Evolutionary conservation across 2,797 vertebrate genomes (phyloP), one percentile per base, ranked within the genome.

Genomic region (Streptopelia turtur): DNA sequence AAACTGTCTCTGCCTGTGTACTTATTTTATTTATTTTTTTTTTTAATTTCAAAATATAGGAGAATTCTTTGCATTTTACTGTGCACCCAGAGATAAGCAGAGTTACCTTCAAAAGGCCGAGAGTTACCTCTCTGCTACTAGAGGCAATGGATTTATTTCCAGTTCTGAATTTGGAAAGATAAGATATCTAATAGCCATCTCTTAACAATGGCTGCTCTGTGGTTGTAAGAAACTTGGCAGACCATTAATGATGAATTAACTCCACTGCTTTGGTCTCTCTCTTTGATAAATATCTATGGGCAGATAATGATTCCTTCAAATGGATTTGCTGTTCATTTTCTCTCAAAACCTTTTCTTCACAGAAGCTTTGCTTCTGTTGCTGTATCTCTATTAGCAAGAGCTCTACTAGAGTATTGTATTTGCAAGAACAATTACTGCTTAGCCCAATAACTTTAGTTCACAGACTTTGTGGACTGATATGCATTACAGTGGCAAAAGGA

Each of bases 181-280:
- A 93, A 39, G 22, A 22, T 90, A 39, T 27, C 45, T 53, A 77
- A 77, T 50, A 91, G 50, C 39, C 5, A 11, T 77, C 41, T 72
- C 27, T 81, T 63, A 77, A 69, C 57, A 82, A 74, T 56, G n/a
- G 41, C 30, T 60, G 56, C 53, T 47, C 39, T 74, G 27, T 63
- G 61, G n/a, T 45, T 50, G 50, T 79, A 80, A 60, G 83, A 66
- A 88, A 50, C 65, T 64, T 64, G 56, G 45, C 61, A 65, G 70
- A 47, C 47, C 81, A 63, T 77, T 90, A 80, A 55, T 61, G 80
- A 50, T 88, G 56, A 82, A 82, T 50, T 78, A 85, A 84, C 47
- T 74, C 30, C 21, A n/a, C 35, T 69, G 33, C 50, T 69, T 69
- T 84, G 70, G 39, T 82, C 7, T 83, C 22, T 78, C 33, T 53